A percentile compares a stretch with the other conserved stretches of the same genome.
phyloP scores from a whole-genome alignment of 2,797 vertebrate genomes.

The Falco novaeseelandiae region DNA sequence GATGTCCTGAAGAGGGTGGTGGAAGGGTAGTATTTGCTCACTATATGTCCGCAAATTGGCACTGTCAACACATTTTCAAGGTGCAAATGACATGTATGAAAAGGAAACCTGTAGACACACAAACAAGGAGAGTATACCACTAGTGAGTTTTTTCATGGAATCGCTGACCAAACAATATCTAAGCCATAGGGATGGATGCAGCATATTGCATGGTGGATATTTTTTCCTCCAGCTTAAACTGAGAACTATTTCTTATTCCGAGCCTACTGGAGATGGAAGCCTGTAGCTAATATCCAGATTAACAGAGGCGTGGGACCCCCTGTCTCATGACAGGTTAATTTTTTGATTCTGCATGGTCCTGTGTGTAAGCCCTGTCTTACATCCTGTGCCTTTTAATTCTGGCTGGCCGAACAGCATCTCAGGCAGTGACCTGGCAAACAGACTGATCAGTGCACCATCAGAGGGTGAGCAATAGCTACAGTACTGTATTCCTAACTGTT shows the following conservation, averaged over 20 bases:
- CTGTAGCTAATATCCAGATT: background rate
- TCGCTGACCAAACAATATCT: background rate
- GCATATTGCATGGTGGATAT: background rate
- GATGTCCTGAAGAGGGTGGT: background rate
- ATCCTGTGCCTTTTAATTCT: background rate
- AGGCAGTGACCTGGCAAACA: background rate
- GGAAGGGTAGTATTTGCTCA: background rate
- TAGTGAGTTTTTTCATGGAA: background rate
- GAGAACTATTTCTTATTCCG: background rate
- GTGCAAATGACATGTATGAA: background rate
- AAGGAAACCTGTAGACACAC: background rate
- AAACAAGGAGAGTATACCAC: background rate
- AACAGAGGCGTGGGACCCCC: accelerated
- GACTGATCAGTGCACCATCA: background rate
- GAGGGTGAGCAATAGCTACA: background rate
- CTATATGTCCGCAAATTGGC: background rate
- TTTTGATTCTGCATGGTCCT: background rate
- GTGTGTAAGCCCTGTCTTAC: background rate
- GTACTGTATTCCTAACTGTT: background rate
- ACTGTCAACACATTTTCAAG: background rate
- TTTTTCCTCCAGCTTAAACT: background rate
- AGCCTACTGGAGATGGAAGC: background rate
- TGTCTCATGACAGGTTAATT: background rate
- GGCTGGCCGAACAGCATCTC: background rate
- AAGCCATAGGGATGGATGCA: background rate